A percentile compares a stretch with the other conserved stretches of the same genome.
These are phyloP conservation scores for Lophochroa leadbeateri DNA, from an alignment of 2,113 vertebrate species.

Conservation along the genomic window DNA sequence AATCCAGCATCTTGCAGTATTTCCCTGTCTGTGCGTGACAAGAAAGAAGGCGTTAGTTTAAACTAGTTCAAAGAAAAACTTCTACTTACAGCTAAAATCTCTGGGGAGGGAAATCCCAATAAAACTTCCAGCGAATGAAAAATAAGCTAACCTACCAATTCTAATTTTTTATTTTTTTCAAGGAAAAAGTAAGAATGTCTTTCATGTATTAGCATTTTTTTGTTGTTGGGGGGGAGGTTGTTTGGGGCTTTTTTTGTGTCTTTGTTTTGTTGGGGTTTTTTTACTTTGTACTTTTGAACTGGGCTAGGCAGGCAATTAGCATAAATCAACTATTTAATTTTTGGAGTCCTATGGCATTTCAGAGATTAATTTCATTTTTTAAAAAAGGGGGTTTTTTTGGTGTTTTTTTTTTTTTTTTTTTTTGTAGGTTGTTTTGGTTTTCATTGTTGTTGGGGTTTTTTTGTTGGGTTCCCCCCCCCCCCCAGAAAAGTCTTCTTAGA, in stretches of 20 bases:
- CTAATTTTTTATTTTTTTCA: not conserved
- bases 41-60: slow-evolving; percentile 69
- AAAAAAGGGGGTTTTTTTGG: not conserved
- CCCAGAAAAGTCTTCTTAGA: not conserved
- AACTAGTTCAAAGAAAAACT: slow-evolving; percentile 65
- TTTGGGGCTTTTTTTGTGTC: no score
- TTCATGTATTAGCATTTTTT: not conserved
- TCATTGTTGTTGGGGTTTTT: no score
- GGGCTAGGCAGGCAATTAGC: not conserved
- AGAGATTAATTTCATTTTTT: fast-evolving
- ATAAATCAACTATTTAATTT: not conserved
- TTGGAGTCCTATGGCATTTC: not conserved
- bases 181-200: not conserved
- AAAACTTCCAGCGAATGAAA: not conserved
- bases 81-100: slow-evolving; percentile 59
- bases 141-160: not conserved
- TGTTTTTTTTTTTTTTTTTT: no score
- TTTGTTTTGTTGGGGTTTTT: not conserved
- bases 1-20: slow-evolving; percentile 70
- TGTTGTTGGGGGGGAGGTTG: not conserved
- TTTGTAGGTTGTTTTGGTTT: not conserved
- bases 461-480: no score
- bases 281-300: not conserved
- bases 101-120: slow-evolving; percentile 12
- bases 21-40: slow-evolving; percentile 75